Evolutionary conservation across 2,888 invertebrate species (phyloP).

Genomic region (Ophonus ardosiacus): DNA sequence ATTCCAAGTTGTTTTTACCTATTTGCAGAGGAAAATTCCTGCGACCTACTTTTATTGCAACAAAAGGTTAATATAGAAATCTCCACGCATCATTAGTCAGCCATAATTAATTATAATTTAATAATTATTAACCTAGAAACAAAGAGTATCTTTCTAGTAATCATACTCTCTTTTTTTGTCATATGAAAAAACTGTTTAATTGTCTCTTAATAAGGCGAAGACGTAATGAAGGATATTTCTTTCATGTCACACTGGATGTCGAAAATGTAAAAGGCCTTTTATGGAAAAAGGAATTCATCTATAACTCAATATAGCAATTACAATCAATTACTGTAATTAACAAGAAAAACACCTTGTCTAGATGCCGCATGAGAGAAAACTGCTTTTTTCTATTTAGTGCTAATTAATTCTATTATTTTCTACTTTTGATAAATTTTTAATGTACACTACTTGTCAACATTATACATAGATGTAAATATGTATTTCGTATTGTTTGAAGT

Average conservation of each 20-base stretch:
- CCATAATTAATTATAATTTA: constrained; percentile 23
- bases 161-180: constrained; percentile 28
- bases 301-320: constrained; percentile 36
- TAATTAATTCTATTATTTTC: not conserved
- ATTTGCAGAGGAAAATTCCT: not conserved
- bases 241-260: constrained; percentile 16
- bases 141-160: not conserved
- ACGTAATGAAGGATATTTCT: constrained; percentile 18
- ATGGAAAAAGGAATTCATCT: constrained; percentile 27
- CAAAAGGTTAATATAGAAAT: constrained; percentile 37
- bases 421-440: not conserved
- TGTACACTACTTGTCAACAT: no score
- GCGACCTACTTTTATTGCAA: constrained; percentile 9
- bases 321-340: constrained; percentile 29
- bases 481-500: no score
- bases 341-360: constrained; percentile 1
- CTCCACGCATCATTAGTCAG: constrained; percentile 26
- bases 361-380: not conserved
- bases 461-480: no score
- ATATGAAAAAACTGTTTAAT: constrained; percentile 20
- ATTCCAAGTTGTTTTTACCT: no score
- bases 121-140: constrained; percentile 43
- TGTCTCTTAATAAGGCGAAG: constrained; percentile 17
- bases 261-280: constrained; percentile 15
- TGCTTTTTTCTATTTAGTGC: not conserved